phyloP scores from a whole-genome alignment of 2,113 vertebrate genomes.

The Ochotona curzoniae region DNA sequence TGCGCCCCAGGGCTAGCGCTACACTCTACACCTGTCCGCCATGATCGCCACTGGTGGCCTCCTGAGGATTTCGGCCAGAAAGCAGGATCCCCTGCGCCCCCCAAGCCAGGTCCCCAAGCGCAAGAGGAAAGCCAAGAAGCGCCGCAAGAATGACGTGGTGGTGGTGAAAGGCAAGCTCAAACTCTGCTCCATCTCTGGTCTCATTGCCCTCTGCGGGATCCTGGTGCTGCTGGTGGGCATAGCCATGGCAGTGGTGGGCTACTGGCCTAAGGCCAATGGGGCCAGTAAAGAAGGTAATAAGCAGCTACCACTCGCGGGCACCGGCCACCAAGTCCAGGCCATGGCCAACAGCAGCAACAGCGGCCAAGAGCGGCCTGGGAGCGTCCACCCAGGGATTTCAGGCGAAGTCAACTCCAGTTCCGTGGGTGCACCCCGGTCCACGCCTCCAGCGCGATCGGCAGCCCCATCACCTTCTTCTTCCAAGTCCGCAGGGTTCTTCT shows the following conservation, averaged over 20 bases:
- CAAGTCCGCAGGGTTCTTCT: conserved; percentile 86
- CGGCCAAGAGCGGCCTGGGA: conserved; percentile 69
- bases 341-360: neutral
- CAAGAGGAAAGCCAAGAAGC: conserved; percentile 93
- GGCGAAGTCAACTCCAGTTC: conserved; percentile 74
- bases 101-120: conserved; percentile 90
- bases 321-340: neutral
- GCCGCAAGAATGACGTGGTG: conserved; percentile 95
- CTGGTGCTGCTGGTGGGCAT: conserved; percentile 93
- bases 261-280: conserved; percentile 92
- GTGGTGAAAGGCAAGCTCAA: conserved; percentile 97
- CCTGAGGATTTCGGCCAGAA: conserved; percentile 94
- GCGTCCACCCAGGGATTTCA: conserved; percentile 39
- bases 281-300: conserved; percentile 82
- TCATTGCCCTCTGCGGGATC: conserved; percentile 93
- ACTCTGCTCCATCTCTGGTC: conserved; percentile 93
- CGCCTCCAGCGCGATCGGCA: conserved; percentile 39
- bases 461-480: conserved; percentile 24
- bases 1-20: neutral
- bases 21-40: conserved; percentile 76
- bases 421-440: neutral
- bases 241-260: conserved; percentile 94
- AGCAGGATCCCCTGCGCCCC: conserved; percentile 93
- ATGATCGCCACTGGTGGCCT: conserved; percentile 99
- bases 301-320: neutral